phyloP scores from a whole-genome alignment of 1,140 invertebrate genomes.

The Carposina sasakii region DNA sequence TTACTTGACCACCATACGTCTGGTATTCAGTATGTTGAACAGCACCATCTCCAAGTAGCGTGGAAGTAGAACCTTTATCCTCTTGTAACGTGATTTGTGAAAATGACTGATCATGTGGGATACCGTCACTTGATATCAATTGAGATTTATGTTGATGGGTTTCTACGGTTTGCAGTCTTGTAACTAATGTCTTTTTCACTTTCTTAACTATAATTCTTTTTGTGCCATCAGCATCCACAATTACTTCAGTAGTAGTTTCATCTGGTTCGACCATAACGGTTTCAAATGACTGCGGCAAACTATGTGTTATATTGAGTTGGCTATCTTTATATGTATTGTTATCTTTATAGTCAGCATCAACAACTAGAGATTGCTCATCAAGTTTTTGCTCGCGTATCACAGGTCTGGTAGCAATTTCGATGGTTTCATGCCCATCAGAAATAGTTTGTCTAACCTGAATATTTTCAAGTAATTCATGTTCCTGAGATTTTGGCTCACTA shows the following conservation, averaged over 20 bases:
- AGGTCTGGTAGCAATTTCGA: constrained; percentile 82
- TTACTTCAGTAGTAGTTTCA: constrained; percentile 83
- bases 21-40: constrained; percentile 75
- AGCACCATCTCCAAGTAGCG: constrained; percentile 76
- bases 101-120: constrained; percentile 74
- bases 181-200: constrained; percentile 73
- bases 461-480: constrained; percentile 73
- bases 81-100: constrained; percentile 78
- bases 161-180: constrained; percentile 70
- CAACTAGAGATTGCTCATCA: constrained; percentile 74
- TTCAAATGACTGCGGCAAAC: constrained; percentile 83
- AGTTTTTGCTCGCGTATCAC: constrained; percentile 66
- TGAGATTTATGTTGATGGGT: constrained; percentile 58
- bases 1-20: constrained; percentile 75
- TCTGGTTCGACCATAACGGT: constrained; percentile 84
- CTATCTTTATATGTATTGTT: constrained; percentile 70
- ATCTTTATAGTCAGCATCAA: constrained; percentile 82
- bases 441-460: constrained; percentile 81
- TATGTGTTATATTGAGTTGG: constrained; percentile 78
- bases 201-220: constrained; percentile 85
- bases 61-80: constrained; percentile 77
- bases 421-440: constrained; percentile 81
- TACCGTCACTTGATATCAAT: constrained; percentile 53
- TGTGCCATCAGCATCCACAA: constrained; percentile 86
- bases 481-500: constrained; percentile 57